phyloP scores from a whole-genome alignment of 2,888 invertebrate species.

The Drosophila neonasuta region DNA sequence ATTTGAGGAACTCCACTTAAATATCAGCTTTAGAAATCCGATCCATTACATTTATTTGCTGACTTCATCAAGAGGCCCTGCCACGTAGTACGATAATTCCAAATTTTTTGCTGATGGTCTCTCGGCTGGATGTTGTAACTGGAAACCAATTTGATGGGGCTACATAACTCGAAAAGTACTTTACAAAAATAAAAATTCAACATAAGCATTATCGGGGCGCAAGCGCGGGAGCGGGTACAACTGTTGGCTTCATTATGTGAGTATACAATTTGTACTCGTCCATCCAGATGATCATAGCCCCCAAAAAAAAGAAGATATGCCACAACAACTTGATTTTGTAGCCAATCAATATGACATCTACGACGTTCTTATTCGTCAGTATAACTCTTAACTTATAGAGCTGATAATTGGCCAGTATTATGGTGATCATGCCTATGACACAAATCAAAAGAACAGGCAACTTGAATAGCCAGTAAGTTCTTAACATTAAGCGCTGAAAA shows the following conservation, averaged over 20 bases:
- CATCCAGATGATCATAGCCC: not conserved
- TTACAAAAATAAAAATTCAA: not conserved
- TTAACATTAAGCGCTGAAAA: not conserved
- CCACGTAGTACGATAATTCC: constrained; percentile 22
- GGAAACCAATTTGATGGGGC: constrained; percentile 10
- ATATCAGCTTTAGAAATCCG: constrained; percentile 32
- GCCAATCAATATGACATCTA: not conserved
- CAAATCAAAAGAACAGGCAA: not conserved
- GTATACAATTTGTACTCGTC: constrained; percentile 4
- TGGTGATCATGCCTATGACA: not conserved
- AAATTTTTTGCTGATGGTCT: constrained; percentile 19
- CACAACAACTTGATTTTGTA: not conserved
- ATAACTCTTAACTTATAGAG: not conserved
- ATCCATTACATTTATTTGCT: constrained; percentile 18
- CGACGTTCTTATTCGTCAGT: not conserved
- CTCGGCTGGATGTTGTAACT: constrained; percentile 8
- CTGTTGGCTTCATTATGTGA: not conserved
- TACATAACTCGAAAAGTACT: not conserved
- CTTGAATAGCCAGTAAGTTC: not conserved
- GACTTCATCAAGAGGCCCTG: constrained; percentile 17
- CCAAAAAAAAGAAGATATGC: not conserved
- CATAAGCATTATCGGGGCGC: not conserved
- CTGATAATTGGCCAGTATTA: not conserved
- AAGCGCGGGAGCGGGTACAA: not conserved
- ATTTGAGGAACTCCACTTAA: constrained; percentile 13